A percentile compares a stretch with the other conserved stretches of the same genome.
phyloP scores from a whole-genome alignment of 2,113 vertebrate genomes.

The Ptilorrhoa leucosticta region DNA sequence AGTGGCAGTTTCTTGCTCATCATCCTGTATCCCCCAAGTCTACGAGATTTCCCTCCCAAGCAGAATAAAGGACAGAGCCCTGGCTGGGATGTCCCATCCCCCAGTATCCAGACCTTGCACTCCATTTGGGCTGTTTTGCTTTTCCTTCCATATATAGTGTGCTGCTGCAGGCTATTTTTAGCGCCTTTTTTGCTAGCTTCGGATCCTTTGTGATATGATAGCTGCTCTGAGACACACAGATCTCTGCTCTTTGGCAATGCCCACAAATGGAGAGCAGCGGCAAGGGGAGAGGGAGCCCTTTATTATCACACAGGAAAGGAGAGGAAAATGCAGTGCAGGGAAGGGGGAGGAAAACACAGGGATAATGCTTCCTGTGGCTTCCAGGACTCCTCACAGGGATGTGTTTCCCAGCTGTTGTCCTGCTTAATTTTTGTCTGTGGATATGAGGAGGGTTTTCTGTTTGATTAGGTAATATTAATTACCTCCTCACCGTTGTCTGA shows the following conservation, averaged over 20 bases:
- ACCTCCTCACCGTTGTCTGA: neutral
- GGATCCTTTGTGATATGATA: slow-evolving; percentile 71
- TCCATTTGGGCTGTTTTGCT: slow-evolving; percentile 65
- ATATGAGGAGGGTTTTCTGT: neutral
- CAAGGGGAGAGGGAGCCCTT: slow-evolving; percentile 71
- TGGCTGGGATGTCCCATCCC: slow-evolving; percentile 50
- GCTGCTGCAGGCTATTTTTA: slow-evolving; percentile 83
- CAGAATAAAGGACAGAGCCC: neutral
- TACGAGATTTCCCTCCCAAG: neutral
- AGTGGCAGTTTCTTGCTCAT: neutral
- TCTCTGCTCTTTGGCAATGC: slow-evolving; percentile 74
- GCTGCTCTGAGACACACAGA: slow-evolving; percentile 60
- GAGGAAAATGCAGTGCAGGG: neutral
- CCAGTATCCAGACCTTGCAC: slow-evolving; percentile 51
- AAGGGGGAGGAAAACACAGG: slow-evolving; percentile 59
- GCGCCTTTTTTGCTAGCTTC: slow-evolving; percentile 68
- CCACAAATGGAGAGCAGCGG: slow-evolving; percentile 82
- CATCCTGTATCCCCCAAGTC: neutral
- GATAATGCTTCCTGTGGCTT: slow-evolving; percentile 67
- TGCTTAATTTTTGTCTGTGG: neutral
- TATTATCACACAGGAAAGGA: slow-evolving; percentile 68
- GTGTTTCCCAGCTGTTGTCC: neutral
- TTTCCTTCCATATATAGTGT: slow-evolving; percentile 81
- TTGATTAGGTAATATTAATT: neutral
- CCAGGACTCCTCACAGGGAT: neutral